Percentiles rank a stretch among this genome's conserved stretches.
These are phyloP conservation scores for Coranthus polyacanthus DNA, from an alignment of 2,797 vertebrate genomes.

Conservation along the genomic window DNA sequence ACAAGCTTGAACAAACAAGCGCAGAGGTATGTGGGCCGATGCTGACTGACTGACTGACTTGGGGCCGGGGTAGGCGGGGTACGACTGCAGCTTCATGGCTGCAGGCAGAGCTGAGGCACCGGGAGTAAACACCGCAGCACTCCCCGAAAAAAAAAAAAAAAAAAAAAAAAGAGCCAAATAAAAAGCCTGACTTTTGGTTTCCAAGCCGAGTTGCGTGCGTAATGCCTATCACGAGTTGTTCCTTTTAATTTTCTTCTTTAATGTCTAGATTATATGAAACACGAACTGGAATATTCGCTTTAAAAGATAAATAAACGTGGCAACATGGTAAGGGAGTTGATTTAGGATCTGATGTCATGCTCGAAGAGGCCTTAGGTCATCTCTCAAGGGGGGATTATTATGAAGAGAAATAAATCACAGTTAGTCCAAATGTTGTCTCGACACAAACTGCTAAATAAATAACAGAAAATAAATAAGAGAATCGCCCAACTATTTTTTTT, in stretches of 20 bases:
- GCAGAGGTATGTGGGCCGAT: conserved; percentile 56
- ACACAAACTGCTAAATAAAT: conserved; percentile 46
- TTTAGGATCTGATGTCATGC: conserved; percentile 51
- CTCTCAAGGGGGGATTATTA: conserved; percentile 46
- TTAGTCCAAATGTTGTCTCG: conserved; percentile 40
- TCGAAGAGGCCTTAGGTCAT: conserved; percentile 38
- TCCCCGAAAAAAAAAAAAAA: too few species aligned
- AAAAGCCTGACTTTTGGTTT: not conserved
- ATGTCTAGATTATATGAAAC: not conserved
- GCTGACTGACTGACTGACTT: conserved; percentile 23
- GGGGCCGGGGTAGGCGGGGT: conserved; percentile 36
- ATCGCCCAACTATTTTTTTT: conserved; percentile 2
- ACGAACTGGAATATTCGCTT: not conserved
- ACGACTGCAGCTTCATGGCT: conserved; percentile 41
- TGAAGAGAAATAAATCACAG: conserved; percentile 63
- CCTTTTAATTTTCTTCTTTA: not conserved
- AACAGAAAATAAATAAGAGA: conserved; percentile 9
- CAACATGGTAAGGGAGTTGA: conserved; percentile 27
- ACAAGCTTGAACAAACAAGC: conserved; percentile 72
- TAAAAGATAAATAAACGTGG: not conserved
- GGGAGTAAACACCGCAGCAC: conserved; percentile 25
- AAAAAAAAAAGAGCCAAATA: conserved; percentile 1
- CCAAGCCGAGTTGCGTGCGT: not conserved
- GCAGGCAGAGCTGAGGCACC: conserved; percentile 42
- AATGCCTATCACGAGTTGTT: not conserved